These are phyloP conservation scores for Aphis craccivora DNA, from an alignment of 1,140 invertebrate species.

Conservation along the genomic window DNA sequence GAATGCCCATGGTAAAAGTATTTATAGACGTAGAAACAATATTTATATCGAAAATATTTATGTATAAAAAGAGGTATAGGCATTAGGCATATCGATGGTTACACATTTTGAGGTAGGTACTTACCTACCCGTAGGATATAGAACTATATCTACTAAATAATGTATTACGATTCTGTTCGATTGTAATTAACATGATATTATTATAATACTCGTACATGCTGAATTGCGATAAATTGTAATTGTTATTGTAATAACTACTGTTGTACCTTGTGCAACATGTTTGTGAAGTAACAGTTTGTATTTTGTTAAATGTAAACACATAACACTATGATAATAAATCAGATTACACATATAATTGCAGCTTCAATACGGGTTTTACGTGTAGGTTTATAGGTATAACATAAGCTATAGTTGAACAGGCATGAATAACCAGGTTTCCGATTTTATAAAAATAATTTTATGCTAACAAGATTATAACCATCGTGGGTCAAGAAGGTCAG, in stretches of 20 bases:
- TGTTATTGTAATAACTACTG: not conserved
- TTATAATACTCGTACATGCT: not conserved
- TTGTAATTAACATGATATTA: not conserved
- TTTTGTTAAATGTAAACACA: slow-evolving; percentile 11
- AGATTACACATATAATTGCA: not conserved
- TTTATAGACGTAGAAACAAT: not conserved
- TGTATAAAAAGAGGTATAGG: not conserved
- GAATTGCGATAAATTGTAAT: not conserved
- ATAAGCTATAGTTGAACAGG: not conserved
- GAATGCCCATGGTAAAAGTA: too few species aligned
- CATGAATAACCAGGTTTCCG: not conserved
- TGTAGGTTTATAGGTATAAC: not conserved
- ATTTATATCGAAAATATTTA: not conserved
- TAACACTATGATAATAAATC: slow-evolving; percentile 11
- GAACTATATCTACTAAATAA: not conserved
- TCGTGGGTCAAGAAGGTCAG: not conserved
- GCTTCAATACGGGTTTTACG: not conserved
- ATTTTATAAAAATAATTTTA: slow-evolving; percentile 15
- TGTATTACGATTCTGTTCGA: not conserved
- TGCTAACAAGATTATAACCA: not conserved
- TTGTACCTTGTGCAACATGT: not conserved
- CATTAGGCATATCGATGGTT: not conserved
- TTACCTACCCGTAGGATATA: not conserved
- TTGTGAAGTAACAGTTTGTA: slow-evolving; percentile 20
- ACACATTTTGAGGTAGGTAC: not conserved